phyloP scores from a whole-genome alignment of 2,888 invertebrate species.

The Apamea crenata region DNA sequence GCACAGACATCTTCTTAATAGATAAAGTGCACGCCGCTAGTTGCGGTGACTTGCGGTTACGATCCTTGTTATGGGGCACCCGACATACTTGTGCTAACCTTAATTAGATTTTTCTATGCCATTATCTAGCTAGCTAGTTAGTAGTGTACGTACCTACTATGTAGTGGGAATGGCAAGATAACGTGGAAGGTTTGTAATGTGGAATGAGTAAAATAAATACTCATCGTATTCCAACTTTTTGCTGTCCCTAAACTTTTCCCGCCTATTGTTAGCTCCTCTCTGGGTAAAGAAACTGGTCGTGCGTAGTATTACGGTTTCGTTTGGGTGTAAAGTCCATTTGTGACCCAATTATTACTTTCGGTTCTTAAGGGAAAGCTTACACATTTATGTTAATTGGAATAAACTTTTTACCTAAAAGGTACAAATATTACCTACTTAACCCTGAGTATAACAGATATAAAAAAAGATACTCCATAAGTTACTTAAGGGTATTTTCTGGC shows the following conservation, averaged over 20 bases:
- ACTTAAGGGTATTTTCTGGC: neutral
- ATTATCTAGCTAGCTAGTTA: conserved; percentile 53
- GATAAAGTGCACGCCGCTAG: conserved; percentile 84
- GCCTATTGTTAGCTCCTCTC: conserved; percentile 36
- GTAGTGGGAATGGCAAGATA: conserved; percentile 16
- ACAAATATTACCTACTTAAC: neutral
- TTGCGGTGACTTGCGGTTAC: conserved; percentile 73
- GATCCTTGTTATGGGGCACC: conserved; percentile 60
- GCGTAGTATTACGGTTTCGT: conserved; percentile 36
- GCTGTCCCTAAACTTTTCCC: conserved; percentile 28
- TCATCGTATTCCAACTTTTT: conserved; percentile 29
- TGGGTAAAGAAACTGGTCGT: conserved; percentile 46
- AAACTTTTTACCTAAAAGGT: conserved; percentile 9
- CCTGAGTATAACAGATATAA: neutral
- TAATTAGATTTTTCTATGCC: conserved; percentile 63
- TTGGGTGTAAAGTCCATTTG: conserved; percentile 46
- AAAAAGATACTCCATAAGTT: neutral
- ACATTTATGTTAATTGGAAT: conserved; percentile 9
- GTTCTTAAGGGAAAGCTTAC: conserved; percentile 41
- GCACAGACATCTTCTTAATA: conserved; percentile 87
- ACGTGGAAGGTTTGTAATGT: conserved; percentile 22
- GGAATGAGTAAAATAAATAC: conserved; percentile 29
- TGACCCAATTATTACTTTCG: conserved; percentile 58
- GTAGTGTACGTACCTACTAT: conserved; percentile 27
- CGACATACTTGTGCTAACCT: conserved; percentile 60